A percentile compares a stretch with the other conserved stretches of the same genome.
Evolutionary conservation across 1,140 invertebrate genomes (phyloP).

Genomic region (Plodia interpunctella): DNA sequence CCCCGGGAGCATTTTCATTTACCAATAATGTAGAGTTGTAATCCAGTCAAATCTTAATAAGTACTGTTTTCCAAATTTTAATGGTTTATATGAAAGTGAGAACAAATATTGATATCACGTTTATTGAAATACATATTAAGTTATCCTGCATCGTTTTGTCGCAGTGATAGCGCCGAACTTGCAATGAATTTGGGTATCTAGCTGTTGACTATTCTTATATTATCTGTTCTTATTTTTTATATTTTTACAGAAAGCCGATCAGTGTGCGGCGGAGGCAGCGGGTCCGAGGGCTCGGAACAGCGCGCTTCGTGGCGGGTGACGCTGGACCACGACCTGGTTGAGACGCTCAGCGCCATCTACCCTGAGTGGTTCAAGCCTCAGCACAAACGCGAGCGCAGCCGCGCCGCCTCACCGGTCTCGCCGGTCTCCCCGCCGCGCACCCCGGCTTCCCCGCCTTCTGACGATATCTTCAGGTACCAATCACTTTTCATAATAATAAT

Average conservation of each 20-base stretch:
- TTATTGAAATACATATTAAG: too few species aligned
- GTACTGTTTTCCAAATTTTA: too few species aligned
- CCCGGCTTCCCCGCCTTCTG: constrained; percentile 40
- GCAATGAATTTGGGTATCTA: too few species aligned
- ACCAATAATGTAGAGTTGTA: too few species aligned
- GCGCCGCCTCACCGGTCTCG: constrained; percentile 46
- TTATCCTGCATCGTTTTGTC: too few species aligned
- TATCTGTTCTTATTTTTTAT: constrained; percentile 2
- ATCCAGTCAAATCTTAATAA: too few species aligned
- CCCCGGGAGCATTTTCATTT: too few species aligned
- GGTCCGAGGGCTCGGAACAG: constrained; percentile 82
- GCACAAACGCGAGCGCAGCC: constrained; percentile 67
- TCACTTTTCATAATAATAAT: neutral
- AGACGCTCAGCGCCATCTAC: constrained; percentile 92
- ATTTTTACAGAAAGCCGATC: constrained; percentile 84
- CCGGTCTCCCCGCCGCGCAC: constrained; percentile 34
- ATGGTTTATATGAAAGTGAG: too few species aligned
- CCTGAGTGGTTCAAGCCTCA: constrained; percentile 91
- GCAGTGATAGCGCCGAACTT: too few species aligned
- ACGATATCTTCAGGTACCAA: constrained; percentile 56
- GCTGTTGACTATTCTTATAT: too few species aligned
- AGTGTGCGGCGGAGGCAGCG: constrained; percentile 69
- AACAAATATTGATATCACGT: too few species aligned
- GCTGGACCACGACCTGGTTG: constrained; percentile 92
- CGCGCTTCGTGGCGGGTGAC: constrained; percentile 92